A percentile compares a stretch with the other conserved stretches of the same genome.
Evolutionary conservation across 2,113 vertebrate genomes (phyloP).

Genomic region (Ardeotis arabs): DNA sequence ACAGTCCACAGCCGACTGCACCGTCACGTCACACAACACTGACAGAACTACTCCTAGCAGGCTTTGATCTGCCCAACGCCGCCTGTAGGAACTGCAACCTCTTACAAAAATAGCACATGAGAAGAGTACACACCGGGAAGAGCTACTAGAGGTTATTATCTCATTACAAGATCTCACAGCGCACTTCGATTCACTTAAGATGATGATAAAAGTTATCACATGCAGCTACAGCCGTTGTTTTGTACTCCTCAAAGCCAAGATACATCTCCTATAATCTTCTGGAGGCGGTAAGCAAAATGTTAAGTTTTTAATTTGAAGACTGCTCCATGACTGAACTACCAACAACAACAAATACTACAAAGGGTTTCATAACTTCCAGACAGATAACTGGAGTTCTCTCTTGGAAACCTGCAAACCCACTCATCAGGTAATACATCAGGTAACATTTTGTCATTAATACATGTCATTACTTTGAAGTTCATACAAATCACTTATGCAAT

Average conservation of each 20-base stretch:
- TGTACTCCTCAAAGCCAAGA: background rate
- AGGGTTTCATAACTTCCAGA: background rate
- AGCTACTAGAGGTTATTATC: background rate
- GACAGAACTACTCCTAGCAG: background rate
- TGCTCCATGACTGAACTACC: background rate
- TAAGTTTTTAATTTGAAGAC: background rate
- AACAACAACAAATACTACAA: background rate
- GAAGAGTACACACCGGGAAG: background rate
- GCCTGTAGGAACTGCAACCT: background rate
- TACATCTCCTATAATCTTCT: background rate
- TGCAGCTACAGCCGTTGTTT: background rate
- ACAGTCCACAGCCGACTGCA: background rate
- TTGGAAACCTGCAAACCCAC: background rate
- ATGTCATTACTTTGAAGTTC: background rate
- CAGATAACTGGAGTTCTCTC: background rate
- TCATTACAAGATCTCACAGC: background rate
- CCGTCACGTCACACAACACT: background rate
- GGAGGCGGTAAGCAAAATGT: background rate
- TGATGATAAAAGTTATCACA: background rate
- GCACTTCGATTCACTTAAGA: background rate
- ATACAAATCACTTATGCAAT: background rate
- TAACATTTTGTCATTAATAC: background rate
- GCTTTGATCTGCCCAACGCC: background rate
- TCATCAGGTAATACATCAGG: background rate
- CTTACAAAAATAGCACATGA: background rate